Evolutionary conservation across 2,113 vertebrate species (phyloP).

Genomic region (Apaloderma vittatum): DNA sequence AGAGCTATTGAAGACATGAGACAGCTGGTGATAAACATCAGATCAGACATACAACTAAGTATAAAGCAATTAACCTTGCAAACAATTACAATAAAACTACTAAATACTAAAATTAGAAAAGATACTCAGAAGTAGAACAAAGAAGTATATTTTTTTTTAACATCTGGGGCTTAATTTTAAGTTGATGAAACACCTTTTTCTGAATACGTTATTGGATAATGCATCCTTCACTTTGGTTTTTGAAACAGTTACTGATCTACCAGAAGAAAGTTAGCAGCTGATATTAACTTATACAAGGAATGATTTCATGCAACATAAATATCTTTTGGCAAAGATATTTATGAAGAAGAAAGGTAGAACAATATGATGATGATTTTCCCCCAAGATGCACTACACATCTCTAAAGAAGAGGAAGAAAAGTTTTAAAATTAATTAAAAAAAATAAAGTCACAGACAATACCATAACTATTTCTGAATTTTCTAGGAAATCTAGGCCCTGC

Average conservation of each 20-base stretch:
- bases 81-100: not conserved
- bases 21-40: not conserved
- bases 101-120: not conserved
- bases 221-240: not conserved
- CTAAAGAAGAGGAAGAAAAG: not conserved
- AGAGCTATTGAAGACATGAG: not conserved
- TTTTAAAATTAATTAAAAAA: not conserved
- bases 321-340: not conserved
- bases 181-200: not conserved
- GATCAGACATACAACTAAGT: not conserved
- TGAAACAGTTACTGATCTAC: not conserved
- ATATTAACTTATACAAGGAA: not conserved
- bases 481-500: not conserved
- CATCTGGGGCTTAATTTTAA: not conserved
- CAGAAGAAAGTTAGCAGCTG: not conserved
- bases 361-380: no score
- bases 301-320: not conserved
- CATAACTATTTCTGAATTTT: not conserved
- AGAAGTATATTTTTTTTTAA: not conserved
- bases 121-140: not conserved
- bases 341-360: not conserved
- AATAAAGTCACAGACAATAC: not conserved
- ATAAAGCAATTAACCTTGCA: not conserved
- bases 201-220: not conserved
- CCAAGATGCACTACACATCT: not conserved